A percentile compares a stretch with the other conserved stretches of the same genome.
Conservation (phyloP, 2,113 vertebrate genomes). For the Ammodytes marinus region DNA sequence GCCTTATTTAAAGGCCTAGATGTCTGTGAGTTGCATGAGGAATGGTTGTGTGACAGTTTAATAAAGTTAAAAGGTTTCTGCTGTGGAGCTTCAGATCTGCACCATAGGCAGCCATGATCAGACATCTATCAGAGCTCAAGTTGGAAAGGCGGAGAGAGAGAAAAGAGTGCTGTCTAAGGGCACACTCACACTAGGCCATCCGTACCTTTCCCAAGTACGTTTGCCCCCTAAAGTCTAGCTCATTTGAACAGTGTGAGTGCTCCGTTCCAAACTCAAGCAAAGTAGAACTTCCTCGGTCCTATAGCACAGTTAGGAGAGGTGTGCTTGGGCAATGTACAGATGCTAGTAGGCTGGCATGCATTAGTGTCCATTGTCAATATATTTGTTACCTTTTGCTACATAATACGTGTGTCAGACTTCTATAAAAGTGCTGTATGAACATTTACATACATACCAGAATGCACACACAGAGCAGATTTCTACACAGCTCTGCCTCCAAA, state of each 20-base stretch:
- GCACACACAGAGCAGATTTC: not conserved
- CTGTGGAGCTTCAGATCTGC: constrained; percentile 50
- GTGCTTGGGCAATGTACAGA: too few species aligned
- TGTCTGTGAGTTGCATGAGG: constrained; percentile 51
- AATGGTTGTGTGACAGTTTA: constrained; percentile 68
- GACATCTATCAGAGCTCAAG: constrained; percentile 56
- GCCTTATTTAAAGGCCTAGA: constrained; percentile 41
- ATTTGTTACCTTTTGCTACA: constrained; percentile 13
- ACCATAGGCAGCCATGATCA: constrained; percentile 34
- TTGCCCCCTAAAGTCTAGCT: too few species aligned
- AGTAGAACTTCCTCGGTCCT: too few species aligned
- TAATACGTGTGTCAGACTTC: not conserved
- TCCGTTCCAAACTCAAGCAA: too few species aligned
- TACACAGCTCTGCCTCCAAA: not conserved
- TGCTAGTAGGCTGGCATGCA: too few species aligned
- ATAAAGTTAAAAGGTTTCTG: constrained; percentile 76
- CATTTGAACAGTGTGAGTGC: too few species aligned
- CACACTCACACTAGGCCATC: not conserved
- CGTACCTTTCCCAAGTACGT: too few species aligned
- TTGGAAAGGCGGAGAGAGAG: constrained; percentile 8
- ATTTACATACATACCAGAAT: not conserved
- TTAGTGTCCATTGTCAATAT: too few species aligned
- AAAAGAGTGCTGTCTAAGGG: too few species aligned
- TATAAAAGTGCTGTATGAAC: not conserved
- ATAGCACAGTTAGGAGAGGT: too few species aligned